phyloP scores from a whole-genome alignment of 2,113 vertebrate genomes.

The Taxidea taxus region DNA sequence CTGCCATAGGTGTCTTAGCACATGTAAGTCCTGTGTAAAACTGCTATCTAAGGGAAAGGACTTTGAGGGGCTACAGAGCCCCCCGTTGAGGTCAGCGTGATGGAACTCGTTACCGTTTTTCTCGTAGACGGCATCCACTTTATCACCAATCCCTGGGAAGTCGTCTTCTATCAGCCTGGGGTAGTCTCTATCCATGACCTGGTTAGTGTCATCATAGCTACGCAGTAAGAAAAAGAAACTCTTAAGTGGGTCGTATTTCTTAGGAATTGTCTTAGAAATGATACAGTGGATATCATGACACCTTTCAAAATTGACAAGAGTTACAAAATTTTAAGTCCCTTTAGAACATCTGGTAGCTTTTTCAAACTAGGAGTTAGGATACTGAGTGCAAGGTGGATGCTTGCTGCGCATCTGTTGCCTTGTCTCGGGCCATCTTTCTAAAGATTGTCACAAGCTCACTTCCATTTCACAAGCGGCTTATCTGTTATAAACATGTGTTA shows the following conservation, averaged over 20 bases:
- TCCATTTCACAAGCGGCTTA: not conserved
- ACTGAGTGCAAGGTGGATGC: too few relatives aligned
- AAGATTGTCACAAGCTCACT: not conserved
- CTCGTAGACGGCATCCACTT: conserved; percentile 91
- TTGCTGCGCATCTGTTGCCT: not conserved
- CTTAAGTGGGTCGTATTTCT: not conserved
- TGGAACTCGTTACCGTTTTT: conserved; percentile 85
- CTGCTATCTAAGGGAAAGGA: not conserved
- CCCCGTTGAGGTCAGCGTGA: not conserved
- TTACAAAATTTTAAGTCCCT: not conserved
- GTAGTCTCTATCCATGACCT: conserved; percentile 88
- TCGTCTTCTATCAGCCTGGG: conserved; percentile 89
- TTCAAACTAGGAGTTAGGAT: not conserved
- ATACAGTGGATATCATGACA: not conserved
- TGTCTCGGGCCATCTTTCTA: not conserved
- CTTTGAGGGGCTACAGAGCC: not conserved
- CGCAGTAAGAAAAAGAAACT: conserved; percentile 49
- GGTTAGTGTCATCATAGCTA: conserved; percentile 89
- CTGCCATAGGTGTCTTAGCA: not conserved
- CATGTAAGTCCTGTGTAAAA: not conserved
- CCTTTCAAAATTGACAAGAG: not conserved
- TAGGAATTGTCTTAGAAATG: not conserved
- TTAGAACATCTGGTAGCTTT: not conserved
- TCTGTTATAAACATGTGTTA: not conserved
- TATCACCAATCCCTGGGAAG: conserved; percentile 92